A percentile compares a stretch with the other conserved stretches of the same genome.
These are phyloP conservation scores for Poeciliopsis infans DNA, from an alignment of 2,797 vertebrate species.

Conservation along the genomic window DNA sequence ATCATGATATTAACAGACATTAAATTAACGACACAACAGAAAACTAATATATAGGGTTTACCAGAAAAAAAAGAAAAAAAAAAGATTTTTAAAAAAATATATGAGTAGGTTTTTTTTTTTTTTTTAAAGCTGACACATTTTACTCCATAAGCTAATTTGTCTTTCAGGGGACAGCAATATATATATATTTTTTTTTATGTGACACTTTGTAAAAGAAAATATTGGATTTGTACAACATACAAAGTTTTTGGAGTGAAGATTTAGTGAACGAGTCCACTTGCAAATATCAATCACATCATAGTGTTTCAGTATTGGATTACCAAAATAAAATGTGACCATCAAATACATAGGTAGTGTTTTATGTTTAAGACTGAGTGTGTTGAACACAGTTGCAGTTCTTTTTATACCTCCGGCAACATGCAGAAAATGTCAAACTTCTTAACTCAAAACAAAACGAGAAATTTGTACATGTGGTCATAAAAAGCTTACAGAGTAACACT, in stretches of 20 bases:
- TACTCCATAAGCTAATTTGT: constrained; percentile 1
- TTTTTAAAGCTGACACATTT: constrained; percentile 32
- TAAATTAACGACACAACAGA: constrained; percentile 9
- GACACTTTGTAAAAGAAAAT: background rate
- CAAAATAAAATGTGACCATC: constrained; percentile 56
- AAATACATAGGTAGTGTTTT: constrained; percentile 67
- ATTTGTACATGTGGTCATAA: constrained; percentile 58
- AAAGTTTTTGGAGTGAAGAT: constrained; percentile 28
- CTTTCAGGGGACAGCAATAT: constrained; percentile 11
- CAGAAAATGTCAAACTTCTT: constrained; percentile 58
- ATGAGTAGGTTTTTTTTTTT: background rate
- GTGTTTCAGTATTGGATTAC: constrained; percentile 48
- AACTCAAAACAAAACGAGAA: constrained; percentile 50
- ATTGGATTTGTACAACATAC: constrained; percentile 17
- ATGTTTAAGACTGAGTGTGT: constrained; percentile 47
- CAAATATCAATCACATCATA: constrained; percentile 19
- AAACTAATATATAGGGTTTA: background rate
- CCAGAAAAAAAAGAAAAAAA: background rate
- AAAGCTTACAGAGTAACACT: constrained; percentile 71
- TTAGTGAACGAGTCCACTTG: constrained; percentile 25
- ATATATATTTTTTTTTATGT: constrained; percentile 3
- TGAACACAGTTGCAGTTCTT: constrained; percentile 38
- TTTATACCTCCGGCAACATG: constrained; percentile 61
- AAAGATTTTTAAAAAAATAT: background rate
- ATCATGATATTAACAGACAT: constrained; percentile 17